Percentiles rank a stretch among this genome's conserved stretches.
These are phyloP conservation scores for Onychomys arenicola DNA, from an alignment of 2,797 vertebrate species.

Conservation along the genomic window DNA sequence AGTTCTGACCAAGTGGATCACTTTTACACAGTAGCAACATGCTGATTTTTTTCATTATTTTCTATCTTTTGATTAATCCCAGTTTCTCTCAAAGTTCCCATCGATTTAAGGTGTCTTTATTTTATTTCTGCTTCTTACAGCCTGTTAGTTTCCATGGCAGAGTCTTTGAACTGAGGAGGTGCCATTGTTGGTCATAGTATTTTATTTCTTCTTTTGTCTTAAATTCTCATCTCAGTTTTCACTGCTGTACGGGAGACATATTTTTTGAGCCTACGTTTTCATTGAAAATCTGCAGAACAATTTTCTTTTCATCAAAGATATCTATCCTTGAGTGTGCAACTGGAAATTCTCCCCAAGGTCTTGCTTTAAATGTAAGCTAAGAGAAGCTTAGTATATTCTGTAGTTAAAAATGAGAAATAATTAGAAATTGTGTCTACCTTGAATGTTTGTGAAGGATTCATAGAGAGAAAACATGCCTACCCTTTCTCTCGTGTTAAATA, in stretches of 20 bases:
- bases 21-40: not conserved
- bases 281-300: not conserved
- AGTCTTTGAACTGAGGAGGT: not conserved
- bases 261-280: not conserved
- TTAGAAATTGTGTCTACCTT: not conserved
- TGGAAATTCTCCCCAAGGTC: not conserved
- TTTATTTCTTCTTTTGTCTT: not conserved
- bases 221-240: not conserved
- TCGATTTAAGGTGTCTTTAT: not conserved
- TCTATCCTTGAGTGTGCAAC: not conserved
- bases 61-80: not conserved
- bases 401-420: not conserved
- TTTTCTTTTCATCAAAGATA: not conserved
- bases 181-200: not conserved
- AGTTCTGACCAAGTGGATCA: not conserved
- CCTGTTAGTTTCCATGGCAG: not conserved
- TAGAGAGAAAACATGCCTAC: not conserved
- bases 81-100: not conserved
- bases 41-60: not conserved
- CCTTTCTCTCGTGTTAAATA: not conserved
- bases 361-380: not conserved
- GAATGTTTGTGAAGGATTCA: slow-evolving; percentile 8
- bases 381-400: not conserved
- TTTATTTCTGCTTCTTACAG: slow-evolving; percentile 7
- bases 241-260: not conserved